Conservation (phyloP, 2,888 invertebrate species). For the Caenorhabditis becei region DNA sequence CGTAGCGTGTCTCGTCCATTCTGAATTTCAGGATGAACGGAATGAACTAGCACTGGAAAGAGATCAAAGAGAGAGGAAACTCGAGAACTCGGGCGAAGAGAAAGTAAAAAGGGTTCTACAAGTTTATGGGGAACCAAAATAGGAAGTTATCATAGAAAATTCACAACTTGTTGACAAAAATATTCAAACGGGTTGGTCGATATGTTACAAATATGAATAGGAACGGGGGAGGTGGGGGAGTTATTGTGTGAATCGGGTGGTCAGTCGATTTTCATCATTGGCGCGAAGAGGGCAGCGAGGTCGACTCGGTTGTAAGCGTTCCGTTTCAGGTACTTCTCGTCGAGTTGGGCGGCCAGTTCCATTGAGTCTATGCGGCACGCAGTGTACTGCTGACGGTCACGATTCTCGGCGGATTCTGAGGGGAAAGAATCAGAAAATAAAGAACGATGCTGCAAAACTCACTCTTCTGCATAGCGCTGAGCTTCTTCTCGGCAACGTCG, state of each 20-base stretch:
- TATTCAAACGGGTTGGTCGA: background rate
- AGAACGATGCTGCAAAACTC: slow-evolving; percentile 29
- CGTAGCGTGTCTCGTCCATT: slow-evolving; percentile 47
- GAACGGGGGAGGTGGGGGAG: background rate
- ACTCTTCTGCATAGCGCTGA: slow-evolving; percentile 65
- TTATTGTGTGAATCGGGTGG: background rate
- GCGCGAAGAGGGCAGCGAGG: slow-evolving; percentile 71
- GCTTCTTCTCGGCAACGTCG: slow-evolving; percentile 54
- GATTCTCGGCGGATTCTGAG: slow-evolving; percentile 37
- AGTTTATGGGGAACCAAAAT: too few species aligned
- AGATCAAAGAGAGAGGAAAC: slow-evolving; percentile 3
- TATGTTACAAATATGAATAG: slow-evolving; percentile 42
- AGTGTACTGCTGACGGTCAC: slow-evolving; percentile 30
- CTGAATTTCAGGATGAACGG: background rate
- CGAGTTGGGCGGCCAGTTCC: slow-evolving; percentile 37
- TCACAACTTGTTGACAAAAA: background rate
- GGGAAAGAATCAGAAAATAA: background rate
- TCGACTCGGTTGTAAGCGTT: slow-evolving; percentile 73
- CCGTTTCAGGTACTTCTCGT: slow-evolving; percentile 55
- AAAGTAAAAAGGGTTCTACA: too few species aligned
- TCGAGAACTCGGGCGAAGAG: background rate
- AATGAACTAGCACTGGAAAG: too few species aligned
- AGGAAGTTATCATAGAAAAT: background rate
- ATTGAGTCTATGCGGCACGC: slow-evolving; percentile 25
- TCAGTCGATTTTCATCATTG: slow-evolving; percentile 65